Conservation (phyloP, 2,113 vertebrate genomes). For the Ploceus nigricollis region DNA sequence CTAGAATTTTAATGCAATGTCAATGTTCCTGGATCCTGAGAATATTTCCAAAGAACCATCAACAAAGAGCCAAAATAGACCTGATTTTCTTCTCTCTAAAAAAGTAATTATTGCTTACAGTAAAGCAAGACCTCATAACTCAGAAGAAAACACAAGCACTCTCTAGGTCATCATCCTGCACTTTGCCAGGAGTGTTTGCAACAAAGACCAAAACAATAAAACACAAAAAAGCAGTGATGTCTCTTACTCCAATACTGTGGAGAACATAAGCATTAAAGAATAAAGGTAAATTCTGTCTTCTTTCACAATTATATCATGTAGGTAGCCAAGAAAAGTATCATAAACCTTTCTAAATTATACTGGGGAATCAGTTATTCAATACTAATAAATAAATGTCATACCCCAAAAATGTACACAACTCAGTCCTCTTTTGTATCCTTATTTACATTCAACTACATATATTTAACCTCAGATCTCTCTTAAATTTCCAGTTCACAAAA, state of each 20-base stretch:
- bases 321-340: neutral
- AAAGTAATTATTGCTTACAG: neutral
- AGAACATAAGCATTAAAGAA: neutral
- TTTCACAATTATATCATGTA: neutral
- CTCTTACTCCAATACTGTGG: neutral
- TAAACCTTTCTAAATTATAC: neutral
- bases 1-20: neutral
- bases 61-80: neutral
- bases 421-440: neutral
- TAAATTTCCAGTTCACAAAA: slow-evolving; percentile 13
- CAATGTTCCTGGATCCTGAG: neutral
- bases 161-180: neutral
- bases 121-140: neutral
- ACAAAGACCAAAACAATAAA: neutral
- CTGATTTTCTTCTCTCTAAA: neutral
- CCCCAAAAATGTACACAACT: neutral
- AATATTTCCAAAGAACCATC: neutral
- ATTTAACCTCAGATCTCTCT: neutral
- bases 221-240: neutral
- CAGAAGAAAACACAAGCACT: neutral
- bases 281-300: neutral
- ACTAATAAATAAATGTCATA: neutral
- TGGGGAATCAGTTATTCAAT: slow-evolving; percentile 2
- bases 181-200: neutral
- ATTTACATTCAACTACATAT: neutral